Evolutionary conservation across 1,140 invertebrate genomes (phyloP), one percentile per base, ranked within the genome.

Genomic region (Babylonia areolata): DNA sequence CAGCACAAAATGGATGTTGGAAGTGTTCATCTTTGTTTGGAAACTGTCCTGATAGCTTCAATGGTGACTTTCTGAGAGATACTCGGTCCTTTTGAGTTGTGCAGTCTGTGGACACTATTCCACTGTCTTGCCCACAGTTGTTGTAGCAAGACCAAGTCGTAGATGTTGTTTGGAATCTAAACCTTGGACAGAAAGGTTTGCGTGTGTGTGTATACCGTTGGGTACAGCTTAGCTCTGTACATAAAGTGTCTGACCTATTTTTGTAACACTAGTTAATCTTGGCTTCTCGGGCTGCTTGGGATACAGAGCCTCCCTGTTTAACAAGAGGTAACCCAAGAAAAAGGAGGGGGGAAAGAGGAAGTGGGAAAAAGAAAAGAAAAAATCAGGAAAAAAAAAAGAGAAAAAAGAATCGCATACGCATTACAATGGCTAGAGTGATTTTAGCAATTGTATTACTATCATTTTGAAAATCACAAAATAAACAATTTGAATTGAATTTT

Each of bases 361-460:
- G 37, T 39, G 37, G 20, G 28, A 77, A 37, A 80, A 80, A 54
- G 42, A 82, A 64, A 82, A 82, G 6, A 17, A 39, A 82, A 71
- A 75, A 35, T 46, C 28, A 31, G 46, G 51, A 28, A 46, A 20
- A 46, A 46, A n/a, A 71, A 75, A 35, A 46, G 42, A 31, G 46
- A 33, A 28, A 46, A 20, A 46, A 46, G 20, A 84, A 64, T 40
- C 33, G 69, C 17, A 20, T 84, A 84, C 64, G 82, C 82, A 84
- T 84, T 69, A 82, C 81, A 84, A 84, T 58, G 42, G 82, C 40
- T 84, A 84, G 82, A 84, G 69, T 15, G 28, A 84, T 84, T 69
- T 84, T 84, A 84, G 82, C 82, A 73, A 75, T 84, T 64, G 73
- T n/a, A 20, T 80, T 6, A 80, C 42, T 17, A 83, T 73, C 82